Evolutionary conservation across 1,140 invertebrate genomes (phyloP), one percentile per base, ranked within the genome.

Genomic region (Lepidotrigona ventralis): DNA sequence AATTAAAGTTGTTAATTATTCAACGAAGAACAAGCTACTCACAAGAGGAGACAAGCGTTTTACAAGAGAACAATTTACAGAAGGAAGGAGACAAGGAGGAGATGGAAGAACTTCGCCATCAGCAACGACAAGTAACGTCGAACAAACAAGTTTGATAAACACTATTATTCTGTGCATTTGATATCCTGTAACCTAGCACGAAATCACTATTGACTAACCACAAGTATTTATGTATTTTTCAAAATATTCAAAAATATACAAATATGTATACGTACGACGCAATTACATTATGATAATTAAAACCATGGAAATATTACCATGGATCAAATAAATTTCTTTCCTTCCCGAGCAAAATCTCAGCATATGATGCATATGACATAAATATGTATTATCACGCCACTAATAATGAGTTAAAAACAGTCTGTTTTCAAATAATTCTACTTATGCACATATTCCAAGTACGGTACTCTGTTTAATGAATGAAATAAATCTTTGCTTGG

Each of bases 31-130:
- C 6, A 46, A 60, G 23, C 23, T 4, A 60, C 58, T 14, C 23
- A 23, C 21, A 60, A 5, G 11, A 23, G 12, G 11, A 33, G 33
- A 60, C 1, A 0, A 60, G 23, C 23, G 12, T 60, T 60, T n/a
- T 60, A n/a, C 39, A 9, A 46, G 39, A 46, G 39, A 46, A 46
- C 39, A 39, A 8, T 39, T 26, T 1, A 29, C 1, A 17, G 15
- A n/a, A n/a, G 8, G 14, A 58, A 39, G 33, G 19, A 17, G 68
- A 12, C 51, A 68, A 60, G 17, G 2, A 70, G 39, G 9, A 70
- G 39, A 46, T 46, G 39, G 39, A 82, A 14, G n/a, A 82, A 82
- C 74, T 82, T 82, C 19, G 53, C 14, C 54, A 82, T 82, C 74
- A 60, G 54, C 58, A 33, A 46, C 21, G 19, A 63, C 8, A 14